Evolutionary conservation across 1,140 invertebrate genomes (phyloP), one percentile per base, ranked within the genome.

Genomic region (Rhyacophila brunnea): DNA sequence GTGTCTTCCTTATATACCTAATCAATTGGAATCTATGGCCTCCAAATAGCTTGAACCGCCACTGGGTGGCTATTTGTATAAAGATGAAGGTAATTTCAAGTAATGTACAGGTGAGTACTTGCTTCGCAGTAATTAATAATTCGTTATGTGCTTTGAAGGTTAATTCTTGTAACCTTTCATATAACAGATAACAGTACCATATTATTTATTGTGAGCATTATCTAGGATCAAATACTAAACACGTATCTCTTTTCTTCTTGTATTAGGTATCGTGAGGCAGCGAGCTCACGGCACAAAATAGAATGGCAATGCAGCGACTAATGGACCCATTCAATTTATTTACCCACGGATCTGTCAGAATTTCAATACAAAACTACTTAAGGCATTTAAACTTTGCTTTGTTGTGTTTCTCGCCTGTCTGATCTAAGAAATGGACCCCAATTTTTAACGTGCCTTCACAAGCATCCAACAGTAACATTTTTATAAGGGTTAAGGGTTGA

Each of bases 311-410:
- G 54, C 18, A 18, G 50, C 18, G 43, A 50, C 62, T 64, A 64
- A 64, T 64, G 62, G 62, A 59, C 44, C 57, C 45, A 64, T 64
- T 64, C 62, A 64, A 59, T 56, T 49, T 64, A 64, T 64, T 64
- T 64, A 64, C 62, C 62, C 62, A 50, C 62, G 62, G 46, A 64
- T 32, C 62, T 64, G 62, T 64, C 62, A 64, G 43, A 38, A 38
- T 47, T 55, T 64, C 56, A 64, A 64, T 64, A 63, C 49, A 49
- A 57, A 47, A 64, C 62, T 59, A 64, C 62, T 64, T 64, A 59
- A 52, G 53, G 38, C 62, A 50, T 60, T 64, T 60, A 51, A 60
- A 52, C 28, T 34, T 45, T 44, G 28, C 47, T 56, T 64, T 59
- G 52, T 64, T 40, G 49, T 48, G 58, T 64, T 64, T 64, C 62